Conservation (phyloP, 2,113 vertebrate genomes). For the Anolis carolinensis region DNA sequence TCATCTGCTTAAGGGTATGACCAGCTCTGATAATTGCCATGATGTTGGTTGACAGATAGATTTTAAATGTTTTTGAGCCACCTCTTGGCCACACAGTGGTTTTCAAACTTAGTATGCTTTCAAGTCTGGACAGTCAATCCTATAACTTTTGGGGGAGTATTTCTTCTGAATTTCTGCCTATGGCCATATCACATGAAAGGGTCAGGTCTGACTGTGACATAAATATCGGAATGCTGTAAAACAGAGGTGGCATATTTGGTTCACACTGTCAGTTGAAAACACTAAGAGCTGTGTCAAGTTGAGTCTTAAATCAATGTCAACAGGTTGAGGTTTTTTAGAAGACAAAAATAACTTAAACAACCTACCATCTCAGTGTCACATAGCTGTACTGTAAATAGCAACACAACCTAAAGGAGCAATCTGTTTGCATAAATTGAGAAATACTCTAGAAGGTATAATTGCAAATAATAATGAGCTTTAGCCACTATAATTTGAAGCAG, state of each 20-base stretch:
- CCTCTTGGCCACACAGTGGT: too few species aligned
- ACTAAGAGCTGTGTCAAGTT: neutral
- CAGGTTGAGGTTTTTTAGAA: neutral
- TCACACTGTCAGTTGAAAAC: neutral
- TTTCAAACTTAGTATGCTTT: too few species aligned
- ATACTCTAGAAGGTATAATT: neutral
- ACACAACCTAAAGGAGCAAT: slow-evolving; percentile 31
- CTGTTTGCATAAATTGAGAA: neutral
- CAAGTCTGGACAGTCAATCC: neutral
- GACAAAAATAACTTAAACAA: neutral
- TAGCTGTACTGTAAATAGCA: neutral
- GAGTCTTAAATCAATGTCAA: neutral
- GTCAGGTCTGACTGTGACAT: neutral
- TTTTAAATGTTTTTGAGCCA: too few species aligned
- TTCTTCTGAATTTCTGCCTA: neutral
- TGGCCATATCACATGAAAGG: neutral
- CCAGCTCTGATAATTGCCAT: too few species aligned
- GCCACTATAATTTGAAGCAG: slow-evolving; percentile 37
- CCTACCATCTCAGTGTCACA: neutral
- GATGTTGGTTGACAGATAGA: too few species aligned
- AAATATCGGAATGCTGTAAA: neutral
- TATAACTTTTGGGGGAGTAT: neutral
- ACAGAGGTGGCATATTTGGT: neutral
- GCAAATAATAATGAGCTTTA: neutral
- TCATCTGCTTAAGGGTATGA: too few species aligned